Percentiles rank a stretch among this genome's conserved stretches.
Evolutionary conservation across 2,888 invertebrate genomes (phyloP).

Genomic region (Marronus borbonicus): DNA sequence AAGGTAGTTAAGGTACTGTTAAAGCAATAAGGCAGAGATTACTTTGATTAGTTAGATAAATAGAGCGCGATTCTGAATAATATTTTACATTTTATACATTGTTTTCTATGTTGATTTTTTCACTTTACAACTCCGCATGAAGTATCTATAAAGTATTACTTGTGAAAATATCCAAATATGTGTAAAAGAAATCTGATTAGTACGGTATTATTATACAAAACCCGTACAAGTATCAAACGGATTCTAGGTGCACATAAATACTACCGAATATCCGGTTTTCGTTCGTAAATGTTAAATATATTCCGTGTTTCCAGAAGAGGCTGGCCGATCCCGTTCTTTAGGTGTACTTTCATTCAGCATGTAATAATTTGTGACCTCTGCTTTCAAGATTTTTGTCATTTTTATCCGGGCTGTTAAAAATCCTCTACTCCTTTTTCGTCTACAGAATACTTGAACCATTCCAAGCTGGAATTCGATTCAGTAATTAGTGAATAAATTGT

Average conservation of each 20-base stretch:
- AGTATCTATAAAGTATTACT: too few species aligned
- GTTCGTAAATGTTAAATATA: not conserved
- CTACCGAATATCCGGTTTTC: not conserved
- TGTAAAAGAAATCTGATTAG: too few species aligned
- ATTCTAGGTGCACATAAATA: not conserved
- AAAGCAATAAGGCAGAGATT: too few species aligned
- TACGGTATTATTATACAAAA: too few species aligned
- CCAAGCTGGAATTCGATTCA: constrained; percentile 31
- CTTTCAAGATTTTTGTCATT: constrained; percentile 29
- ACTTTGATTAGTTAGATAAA: too few species aligned
- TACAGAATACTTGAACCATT: constrained; percentile 10
- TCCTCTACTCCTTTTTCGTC: constrained; percentile 35
- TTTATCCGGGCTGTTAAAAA: constrained; percentile 7
- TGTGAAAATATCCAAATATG: too few species aligned
- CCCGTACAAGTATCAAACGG: too few species aligned
- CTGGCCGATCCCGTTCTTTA: not conserved
- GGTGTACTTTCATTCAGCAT: constrained; percentile 1
- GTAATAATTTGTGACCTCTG: constrained; percentile 15
- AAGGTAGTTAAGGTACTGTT: too few species aligned
- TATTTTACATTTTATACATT: too few species aligned
- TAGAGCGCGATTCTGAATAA: too few species aligned
- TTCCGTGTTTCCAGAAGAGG: not conserved
- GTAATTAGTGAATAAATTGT: constrained; percentile 41
- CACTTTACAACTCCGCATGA: too few species aligned
- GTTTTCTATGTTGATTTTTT: too few species aligned